Conservation (phyloP, 1,140 invertebrate species). For the Trachymyrmex cornetzi region DNA sequence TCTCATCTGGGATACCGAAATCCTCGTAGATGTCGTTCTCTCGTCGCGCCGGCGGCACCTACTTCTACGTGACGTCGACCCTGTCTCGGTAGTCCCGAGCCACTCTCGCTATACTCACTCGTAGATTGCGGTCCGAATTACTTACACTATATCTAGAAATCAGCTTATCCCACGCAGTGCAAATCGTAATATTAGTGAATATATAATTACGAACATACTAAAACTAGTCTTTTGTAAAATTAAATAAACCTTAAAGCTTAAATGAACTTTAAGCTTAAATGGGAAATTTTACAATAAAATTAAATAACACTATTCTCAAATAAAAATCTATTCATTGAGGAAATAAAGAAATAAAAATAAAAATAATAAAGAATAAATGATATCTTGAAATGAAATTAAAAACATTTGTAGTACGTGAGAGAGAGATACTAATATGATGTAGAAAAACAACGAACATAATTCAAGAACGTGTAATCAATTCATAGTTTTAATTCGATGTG, state of each 20-base stretch:
- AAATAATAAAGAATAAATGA: not conserved
- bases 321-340: not conserved
- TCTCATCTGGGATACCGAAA: conserved; percentile 52
- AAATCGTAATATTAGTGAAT: conserved; percentile 27
- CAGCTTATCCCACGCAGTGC: conserved; percentile 55
- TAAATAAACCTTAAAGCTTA: not conserved
- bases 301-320: not conserved
- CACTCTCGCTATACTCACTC: conserved; percentile 20
- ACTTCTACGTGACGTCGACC: conserved; percentile 70
- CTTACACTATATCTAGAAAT: conserved; percentile 32
- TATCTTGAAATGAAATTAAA: not conserved
- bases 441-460: not conserved
- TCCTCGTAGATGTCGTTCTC: conserved; percentile 51
- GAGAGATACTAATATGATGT: conserved; percentile 10
- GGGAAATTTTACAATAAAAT: conserved; percentile 13
- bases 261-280: not conserved
- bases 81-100: conserved; percentile 57
- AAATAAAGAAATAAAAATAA: not conserved
- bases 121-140: conserved; percentile 46
- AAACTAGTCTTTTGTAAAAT: not conserved
- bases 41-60: conserved; percentile 42
- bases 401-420: not conserved
- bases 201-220: not conserved
- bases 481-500: conserved; percentile 52
- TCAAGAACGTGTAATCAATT: conserved; percentile 1